A percentile compares a stretch with the other conserved stretches of the same genome.
phyloP scores from a whole-genome alignment of 2,113 vertebrate genomes.

The Perca schrenkii region DNA sequence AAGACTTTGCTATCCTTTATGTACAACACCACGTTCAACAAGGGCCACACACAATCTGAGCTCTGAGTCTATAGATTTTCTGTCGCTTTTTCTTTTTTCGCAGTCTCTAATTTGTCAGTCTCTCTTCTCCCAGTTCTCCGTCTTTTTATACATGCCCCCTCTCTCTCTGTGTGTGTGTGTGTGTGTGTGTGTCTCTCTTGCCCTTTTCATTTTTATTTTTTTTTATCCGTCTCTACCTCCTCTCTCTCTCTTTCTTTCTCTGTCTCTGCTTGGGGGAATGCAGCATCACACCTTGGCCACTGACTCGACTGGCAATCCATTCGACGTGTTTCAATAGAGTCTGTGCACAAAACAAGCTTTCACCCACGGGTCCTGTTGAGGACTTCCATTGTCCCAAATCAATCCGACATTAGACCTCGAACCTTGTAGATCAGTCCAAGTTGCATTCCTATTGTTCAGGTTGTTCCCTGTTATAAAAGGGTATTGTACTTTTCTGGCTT shows the following conservation, averaged over 20 bases:
- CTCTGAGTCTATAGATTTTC: slow-evolving; percentile 67
- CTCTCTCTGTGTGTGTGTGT: slow-evolving; percentile 23
- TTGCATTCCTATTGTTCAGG: slow-evolving; percentile 17
- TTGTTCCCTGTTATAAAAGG: neutral
- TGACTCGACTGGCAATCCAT: slow-evolving; percentile 41
- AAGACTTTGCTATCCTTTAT: slow-evolving; percentile 63
- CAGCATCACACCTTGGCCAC: slow-evolving; percentile 36
- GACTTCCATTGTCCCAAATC: slow-evolving; percentile 32
- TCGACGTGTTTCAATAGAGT: slow-evolving; percentile 38
- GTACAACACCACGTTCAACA: slow-evolving; percentile 59
- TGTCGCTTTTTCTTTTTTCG: slow-evolving; percentile 58
- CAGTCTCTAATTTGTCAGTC: slow-evolving; percentile 66
- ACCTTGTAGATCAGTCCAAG: slow-evolving; percentile 15
- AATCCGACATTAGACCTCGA: slow-evolving; percentile 3
- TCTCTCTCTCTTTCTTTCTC: neutral
- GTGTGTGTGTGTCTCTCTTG: slow-evolving; percentile 20
- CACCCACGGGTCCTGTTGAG: slow-evolving; percentile 10
- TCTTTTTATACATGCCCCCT: slow-evolving; percentile 44
- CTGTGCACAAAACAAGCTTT: slow-evolving; percentile 46
- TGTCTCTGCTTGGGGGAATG: slow-evolving; percentile 34
- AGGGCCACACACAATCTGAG: slow-evolving; percentile 55
- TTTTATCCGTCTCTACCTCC: slow-evolving; percentile 13
- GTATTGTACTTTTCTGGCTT: neutral
- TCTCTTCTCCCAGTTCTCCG: slow-evolving; percentile 34
- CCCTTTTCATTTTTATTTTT: slow-evolving; percentile 39